Conservation (phyloP, 30 jellyfish, hydroid and myxozoan species). For the Mastigias papua region DNA sequence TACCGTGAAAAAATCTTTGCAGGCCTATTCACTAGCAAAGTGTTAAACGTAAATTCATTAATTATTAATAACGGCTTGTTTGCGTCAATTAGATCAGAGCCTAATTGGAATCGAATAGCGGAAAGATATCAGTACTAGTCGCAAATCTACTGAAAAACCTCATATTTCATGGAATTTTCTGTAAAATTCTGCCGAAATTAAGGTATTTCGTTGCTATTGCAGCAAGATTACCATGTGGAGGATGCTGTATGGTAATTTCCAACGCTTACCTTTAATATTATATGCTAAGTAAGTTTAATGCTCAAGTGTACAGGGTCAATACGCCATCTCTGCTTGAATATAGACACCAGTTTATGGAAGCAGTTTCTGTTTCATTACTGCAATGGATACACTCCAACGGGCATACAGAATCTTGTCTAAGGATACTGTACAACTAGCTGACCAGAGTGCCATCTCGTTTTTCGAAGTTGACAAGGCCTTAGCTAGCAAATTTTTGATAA, state of each 20-base stretch:
- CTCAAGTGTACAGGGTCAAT: slow-evolving; percentile 29
- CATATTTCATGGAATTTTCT: neutral
- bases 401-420: neutral
- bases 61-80: slow-evolving; percentile 29
- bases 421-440: neutral
- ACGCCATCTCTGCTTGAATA: neutral
- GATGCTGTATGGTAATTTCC: too few relatives aligned
- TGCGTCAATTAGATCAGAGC: slow-evolving; percentile 65
- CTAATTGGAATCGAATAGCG: neutral
- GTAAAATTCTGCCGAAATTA: too few relatives aligned
- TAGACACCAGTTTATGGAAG: slow-evolving; percentile 24
- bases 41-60: slow-evolving; percentile 9
- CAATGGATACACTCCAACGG: neutral
- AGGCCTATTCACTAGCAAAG: slow-evolving; percentile 54
- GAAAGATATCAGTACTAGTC: neutral
- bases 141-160: neutral
- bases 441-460: neutral
- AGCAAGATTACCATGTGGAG: too few relatives aligned
- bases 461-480: too few relatives aligned
- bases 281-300: too few relatives aligned
- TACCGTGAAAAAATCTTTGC: slow-evolving; percentile 1
- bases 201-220: too few relatives aligned
- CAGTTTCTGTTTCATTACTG: neutral
- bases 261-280: too few relatives aligned
- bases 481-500: too few relatives aligned